Conservation (phyloP, 2,888 invertebrate genomes). For the Sarcophaga rosellei region DNA sequence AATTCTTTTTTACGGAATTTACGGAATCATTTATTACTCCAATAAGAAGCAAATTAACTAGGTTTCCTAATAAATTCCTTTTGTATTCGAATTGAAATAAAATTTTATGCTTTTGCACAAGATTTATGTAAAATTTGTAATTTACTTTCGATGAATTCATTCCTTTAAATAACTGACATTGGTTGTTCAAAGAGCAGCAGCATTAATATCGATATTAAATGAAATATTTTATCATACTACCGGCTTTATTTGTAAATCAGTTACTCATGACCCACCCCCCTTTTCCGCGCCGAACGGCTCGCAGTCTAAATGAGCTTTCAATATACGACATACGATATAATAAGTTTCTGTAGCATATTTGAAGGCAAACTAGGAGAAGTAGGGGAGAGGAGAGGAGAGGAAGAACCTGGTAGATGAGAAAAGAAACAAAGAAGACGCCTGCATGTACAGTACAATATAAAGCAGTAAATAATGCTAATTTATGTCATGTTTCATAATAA, state of each 20-base stretch:
- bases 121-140: too few relatives aligned
- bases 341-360: background rate
- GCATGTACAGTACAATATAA: slow-evolving; percentile 31
- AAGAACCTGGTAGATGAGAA: slow-evolving; percentile 8
- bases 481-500: slow-evolving; percentile 69
- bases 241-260: slow-evolving; percentile 30
- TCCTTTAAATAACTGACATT: slow-evolving; percentile 8
- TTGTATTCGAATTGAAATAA: too few relatives aligned
- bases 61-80: too few relatives aligned
- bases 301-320: background rate
- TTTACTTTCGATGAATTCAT: background rate
- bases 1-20: too few relatives aligned
- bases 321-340: background rate
- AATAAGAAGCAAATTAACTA: too few relatives aligned
- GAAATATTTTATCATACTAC: slow-evolving; percentile 35
- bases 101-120: too few relatives aligned
- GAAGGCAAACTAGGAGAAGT: background rate
- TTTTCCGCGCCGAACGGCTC: too few relatives aligned
- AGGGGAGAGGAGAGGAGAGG: background rate
- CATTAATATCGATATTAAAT: slow-evolving; percentile 21
- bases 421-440: slow-evolving; percentile 61
- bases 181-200: background rate
- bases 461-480: slow-evolving; percentile 67
- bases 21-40: too few relatives aligned
- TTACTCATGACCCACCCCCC: background rate